These are phyloP conservation scores for Magallana ariakensis DNA, from an alignment of 1,140 invertebrate species.

Conservation along the genomic window DNA sequence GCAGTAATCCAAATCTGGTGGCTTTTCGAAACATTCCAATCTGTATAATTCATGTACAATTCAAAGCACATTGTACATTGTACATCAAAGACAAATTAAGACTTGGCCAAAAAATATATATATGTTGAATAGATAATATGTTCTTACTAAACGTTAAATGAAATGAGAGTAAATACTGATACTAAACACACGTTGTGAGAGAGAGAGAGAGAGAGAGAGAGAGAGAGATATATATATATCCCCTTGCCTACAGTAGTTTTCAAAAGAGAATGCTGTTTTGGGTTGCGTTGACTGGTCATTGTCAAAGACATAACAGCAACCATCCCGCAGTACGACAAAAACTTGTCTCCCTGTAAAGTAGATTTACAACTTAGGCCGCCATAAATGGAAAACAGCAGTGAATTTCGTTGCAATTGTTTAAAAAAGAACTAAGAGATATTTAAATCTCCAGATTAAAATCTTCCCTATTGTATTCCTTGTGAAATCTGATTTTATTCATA, in stretches of 20 bases:
- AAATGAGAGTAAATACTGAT: too few relatives aligned
- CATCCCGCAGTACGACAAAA: not conserved
- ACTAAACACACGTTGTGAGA: too few relatives aligned
- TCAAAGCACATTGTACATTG: not conserved
- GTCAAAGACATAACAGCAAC: conserved; percentile 1
- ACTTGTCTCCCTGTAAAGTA: conserved; percentile 6
- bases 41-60: not conserved
- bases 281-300: not conserved
- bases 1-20: conserved; percentile 1
- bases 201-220: too few relatives aligned
- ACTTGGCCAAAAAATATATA: too few relatives aligned
- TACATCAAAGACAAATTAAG: too few relatives aligned
- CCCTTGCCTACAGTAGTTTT: conserved; percentile 1
- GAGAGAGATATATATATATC: too few relatives aligned
- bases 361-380: not conserved
- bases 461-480: not conserved
- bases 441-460: not conserved
- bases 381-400: not conserved
- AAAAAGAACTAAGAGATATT: not conserved
- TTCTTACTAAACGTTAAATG: too few relatives aligned
- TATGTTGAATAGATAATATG: too few relatives aligned
- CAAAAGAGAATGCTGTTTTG: not conserved
- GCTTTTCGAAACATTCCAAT: not conserved
- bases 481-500: not conserved
- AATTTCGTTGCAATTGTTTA: not conserved